Evolutionary conservation across 2,797 vertebrate species (phyloP), one percentile per base, ranked within the genome.

Genomic region (Coregonus ussuriensis): DNA sequence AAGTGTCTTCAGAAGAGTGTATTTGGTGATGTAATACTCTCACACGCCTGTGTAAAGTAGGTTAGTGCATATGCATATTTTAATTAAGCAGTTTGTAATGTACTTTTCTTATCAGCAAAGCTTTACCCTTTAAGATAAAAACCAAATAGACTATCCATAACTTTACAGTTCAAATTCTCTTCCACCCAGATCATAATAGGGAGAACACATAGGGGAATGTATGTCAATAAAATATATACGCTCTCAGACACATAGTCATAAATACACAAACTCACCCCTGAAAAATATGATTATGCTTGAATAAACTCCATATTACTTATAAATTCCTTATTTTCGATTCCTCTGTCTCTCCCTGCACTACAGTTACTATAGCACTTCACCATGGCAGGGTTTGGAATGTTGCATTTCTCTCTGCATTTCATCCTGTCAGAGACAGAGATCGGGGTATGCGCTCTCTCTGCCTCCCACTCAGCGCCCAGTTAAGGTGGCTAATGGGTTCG

Each of bases 401-500:
- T 25, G 59, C 9, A 11, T 63, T 63, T 63, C 59, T 25, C 59
- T 63, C 59, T 25, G 21, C 59, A 78, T 81, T 83, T 83, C 52
- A 76, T 74, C 79, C 79, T 81, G 81, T 72, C 52, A 72, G 74
- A 79, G 71, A 77, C 77, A 88, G 80, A 84, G 84, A 90, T 82
- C 73, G 83, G 88, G 84, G 83, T 33, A 3, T 83, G 29, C n/a
- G 62, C 71, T 54, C 63, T 72, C 88, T 88, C 85, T 89, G 79
- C 80, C 87, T 70, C 80, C 83, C 85, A 83, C 90, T 91, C 84
- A 74, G 74, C 86, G 83, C 85, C 81, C 37, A 83, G 87, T 84
- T 84, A 82, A 91, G 92, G 92, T 84, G 90, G 88, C 92, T 93
- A 92, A 93, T 91, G 89, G 91, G 86, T 89, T 89, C 83, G 89